phyloP scores from a whole-genome alignment of 2,797 vertebrate genomes.

The Echiichthys vipera region DNA sequence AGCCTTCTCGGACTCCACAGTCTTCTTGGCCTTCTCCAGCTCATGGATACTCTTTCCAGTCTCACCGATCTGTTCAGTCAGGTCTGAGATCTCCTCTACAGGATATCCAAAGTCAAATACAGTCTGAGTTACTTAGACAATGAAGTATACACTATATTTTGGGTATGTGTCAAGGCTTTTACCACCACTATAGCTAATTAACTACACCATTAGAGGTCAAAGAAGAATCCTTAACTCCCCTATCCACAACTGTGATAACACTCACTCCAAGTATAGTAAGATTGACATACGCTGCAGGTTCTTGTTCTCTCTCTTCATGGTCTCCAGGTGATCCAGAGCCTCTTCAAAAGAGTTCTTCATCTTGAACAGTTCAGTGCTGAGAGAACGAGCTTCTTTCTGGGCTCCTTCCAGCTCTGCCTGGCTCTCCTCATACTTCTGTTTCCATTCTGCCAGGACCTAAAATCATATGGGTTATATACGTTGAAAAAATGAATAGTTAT shows the following conservation, averaged over 20 bases:
- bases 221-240: no score
- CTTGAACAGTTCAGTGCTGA: slow-evolving; percentile 91
- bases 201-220: no score
- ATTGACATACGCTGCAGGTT: slow-evolving; percentile 83
- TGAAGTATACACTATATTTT: no score
- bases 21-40: slow-evolving; percentile 89
- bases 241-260: no score
- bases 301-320: slow-evolving; percentile 90
- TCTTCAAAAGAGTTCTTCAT: slow-evolving; percentile 93
- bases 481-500: background rate
- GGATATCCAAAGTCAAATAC: no score
- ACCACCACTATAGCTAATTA: no score
- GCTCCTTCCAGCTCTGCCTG: slow-evolving; percentile 88
- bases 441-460: slow-evolving; percentile 86
- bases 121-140: no score
- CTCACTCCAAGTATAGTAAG: no score
- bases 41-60: slow-evolving; percentile 90
- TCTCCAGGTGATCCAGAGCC: slow-evolving; percentile 88
- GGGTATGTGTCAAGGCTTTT: no score
- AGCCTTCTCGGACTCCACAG: slow-evolving; percentile 86
- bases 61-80: slow-evolving; percentile 89
- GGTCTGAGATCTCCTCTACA: slow-evolving; percentile 90
- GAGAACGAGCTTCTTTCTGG: slow-evolving; percentile 87
- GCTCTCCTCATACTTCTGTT: slow-evolving; percentile 89
- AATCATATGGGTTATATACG: background rate